Percentiles rank a stretch among this genome's conserved stretches.
Conservation (phyloP, 2,888 invertebrate genomes). For the Tachystola acroxantha region DNA sequence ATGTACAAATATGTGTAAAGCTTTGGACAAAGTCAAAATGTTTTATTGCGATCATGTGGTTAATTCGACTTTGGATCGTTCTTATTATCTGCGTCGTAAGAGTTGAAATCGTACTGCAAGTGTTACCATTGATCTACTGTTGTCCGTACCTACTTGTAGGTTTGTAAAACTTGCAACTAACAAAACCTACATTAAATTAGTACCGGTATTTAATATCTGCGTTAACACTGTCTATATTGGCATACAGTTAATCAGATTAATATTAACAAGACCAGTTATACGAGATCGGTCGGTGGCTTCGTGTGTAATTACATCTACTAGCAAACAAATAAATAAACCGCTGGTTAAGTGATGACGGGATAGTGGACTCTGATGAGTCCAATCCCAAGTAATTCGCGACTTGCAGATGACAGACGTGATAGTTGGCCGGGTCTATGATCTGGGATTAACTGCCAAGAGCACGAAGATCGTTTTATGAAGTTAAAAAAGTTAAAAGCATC, state of each 20-base stretch:
- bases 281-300: constrained; percentile 39
- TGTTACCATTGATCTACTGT: too few species aligned
- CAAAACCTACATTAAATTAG: too few species aligned
- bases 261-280: constrained; percentile 51
- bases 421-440: neutral
- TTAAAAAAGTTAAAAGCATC: too few species aligned
- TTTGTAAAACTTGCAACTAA: too few species aligned
- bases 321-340: constrained; percentile 61
- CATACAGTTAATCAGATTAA: constrained; percentile 60
- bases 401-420: constrained; percentile 13
- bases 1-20: neutral
- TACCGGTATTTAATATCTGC: constrained; percentile 17
- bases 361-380: constrained; percentile 27
- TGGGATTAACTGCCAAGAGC: neutral
- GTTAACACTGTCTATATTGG: constrained; percentile 22
- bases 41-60: too few species aligned
- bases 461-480: neutral
- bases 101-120: too few species aligned
- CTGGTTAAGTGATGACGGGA: constrained; percentile 50
- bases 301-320: constrained; percentile 60
- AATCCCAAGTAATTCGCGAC: constrained; percentile 24
- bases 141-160: too few species aligned
- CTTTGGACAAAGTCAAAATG: too few species aligned
- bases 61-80: too few species aligned
- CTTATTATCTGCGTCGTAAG: too few species aligned